Evolutionary conservation across 2,888 invertebrate genomes (phyloP).

Genomic region (Strigamia maritima): DNA sequence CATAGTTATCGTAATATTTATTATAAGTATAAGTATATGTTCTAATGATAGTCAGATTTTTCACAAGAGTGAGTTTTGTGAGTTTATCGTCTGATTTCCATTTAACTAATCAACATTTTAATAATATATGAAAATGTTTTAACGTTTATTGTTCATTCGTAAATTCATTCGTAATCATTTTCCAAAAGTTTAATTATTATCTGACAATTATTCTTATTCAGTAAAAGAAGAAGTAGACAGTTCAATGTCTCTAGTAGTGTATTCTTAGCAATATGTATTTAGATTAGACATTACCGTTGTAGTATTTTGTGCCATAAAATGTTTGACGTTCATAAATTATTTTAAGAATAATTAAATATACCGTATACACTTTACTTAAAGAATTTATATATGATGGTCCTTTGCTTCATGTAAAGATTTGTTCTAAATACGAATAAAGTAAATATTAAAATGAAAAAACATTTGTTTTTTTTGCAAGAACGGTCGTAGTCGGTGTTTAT

Average conservation of each 20-base stretch:
- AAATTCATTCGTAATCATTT: too few species aligned
- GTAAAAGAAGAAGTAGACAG: not conserved
- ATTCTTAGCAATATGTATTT: not conserved
- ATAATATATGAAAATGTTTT: not conserved
- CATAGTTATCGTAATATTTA: not conserved
- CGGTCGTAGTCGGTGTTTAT: too few species aligned
- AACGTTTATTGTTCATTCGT: not conserved
- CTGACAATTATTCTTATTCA: too few species aligned
- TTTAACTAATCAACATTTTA: too few species aligned
- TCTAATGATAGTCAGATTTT: not conserved
- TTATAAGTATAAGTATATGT: not conserved
- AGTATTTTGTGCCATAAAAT: not conserved
- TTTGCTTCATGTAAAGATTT: not conserved
- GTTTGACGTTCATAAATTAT: not conserved
- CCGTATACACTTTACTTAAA: not conserved
- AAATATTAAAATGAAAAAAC: not conserved
- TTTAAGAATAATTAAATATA: not conserved
- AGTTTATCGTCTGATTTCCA: too few species aligned
- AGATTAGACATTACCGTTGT: not conserved
- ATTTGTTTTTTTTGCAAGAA: not conserved
- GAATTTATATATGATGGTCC: not conserved
- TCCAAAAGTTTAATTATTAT: too few species aligned
- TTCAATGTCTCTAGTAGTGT: not conserved
- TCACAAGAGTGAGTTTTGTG: not conserved
- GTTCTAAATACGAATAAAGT: not conserved